Conservation (phyloP, 2,888 invertebrate species). For the Alloscopus bannaensis region DNA sequence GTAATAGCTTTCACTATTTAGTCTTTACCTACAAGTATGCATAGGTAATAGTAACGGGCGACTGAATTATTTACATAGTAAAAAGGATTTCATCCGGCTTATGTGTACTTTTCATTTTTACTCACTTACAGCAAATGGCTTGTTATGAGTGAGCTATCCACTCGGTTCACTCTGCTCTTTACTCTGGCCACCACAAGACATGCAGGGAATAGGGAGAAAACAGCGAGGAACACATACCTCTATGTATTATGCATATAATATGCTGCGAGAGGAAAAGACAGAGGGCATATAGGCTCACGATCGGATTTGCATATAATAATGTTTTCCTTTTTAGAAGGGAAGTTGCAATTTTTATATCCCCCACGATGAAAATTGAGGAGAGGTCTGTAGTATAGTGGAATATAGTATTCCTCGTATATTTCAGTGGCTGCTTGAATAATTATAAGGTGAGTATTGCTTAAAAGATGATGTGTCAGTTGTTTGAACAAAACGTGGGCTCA, state of each 20-base stretch:
- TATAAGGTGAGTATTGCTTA: no score
- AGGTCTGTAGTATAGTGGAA: no score
- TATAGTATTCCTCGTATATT: no score
- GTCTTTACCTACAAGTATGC: not conserved
- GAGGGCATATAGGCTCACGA: not conserved
- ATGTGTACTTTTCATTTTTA: constrained; percentile 6
- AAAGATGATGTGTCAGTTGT: no score
- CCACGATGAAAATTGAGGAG: no score
- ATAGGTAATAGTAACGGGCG: not conserved
- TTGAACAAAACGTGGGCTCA: no score
- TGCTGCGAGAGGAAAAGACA: no score
- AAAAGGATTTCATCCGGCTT: constrained; percentile 13
- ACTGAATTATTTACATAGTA: constrained; percentile 23
- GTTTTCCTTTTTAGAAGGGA: not conserved
- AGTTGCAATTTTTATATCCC: no score
- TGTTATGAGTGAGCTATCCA: constrained; percentile 2
- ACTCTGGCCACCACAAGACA: not conserved
- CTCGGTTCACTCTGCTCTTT: not conserved
- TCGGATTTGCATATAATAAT: constrained; percentile 17
- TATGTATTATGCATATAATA: no score
- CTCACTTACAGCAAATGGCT: constrained; percentile 6
- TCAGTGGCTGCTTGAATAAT: no score
- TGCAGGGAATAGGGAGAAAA: not conserved
- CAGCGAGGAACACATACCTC: not conserved
- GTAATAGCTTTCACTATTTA: not conserved